Conservation (phyloP, 2,113 vertebrate species). For the Sinosuthora webbiana region DNA sequence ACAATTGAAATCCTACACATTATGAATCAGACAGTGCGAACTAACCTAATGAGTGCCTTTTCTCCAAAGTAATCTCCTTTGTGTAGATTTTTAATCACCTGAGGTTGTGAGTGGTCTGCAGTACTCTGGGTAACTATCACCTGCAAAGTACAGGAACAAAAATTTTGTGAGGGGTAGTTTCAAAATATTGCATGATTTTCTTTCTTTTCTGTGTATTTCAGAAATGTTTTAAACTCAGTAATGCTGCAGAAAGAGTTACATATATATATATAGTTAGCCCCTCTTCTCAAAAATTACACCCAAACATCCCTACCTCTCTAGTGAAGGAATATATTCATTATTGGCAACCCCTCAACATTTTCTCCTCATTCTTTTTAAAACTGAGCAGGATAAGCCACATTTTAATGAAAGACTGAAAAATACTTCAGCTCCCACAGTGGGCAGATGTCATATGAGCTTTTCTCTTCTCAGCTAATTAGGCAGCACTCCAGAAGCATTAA, state of each 20-base stretch:
- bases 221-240: not conserved
- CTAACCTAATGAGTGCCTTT: conserved; percentile 91
- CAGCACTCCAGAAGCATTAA: not conserved
- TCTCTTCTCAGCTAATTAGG: not conserved
- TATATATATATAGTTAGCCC: not conserved
- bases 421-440: not conserved
- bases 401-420: not conserved
- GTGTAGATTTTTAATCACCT: conserved; percentile 88
- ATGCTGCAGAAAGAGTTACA: not conserved
- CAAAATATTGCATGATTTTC: not conserved
- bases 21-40: not conserved
- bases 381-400: not conserved
- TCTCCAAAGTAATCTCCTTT: conserved; percentile 93
- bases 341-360: not conserved
- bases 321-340: not conserved
- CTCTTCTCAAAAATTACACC: not conserved
- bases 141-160: conserved; percentile 58
- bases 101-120: conserved; percentile 80
- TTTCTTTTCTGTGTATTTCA: not conserved
- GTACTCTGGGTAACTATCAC: conserved; percentile 89
- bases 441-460: not conserved
- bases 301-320: not conserved
- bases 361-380: not conserved
- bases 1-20: not conserved
- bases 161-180: not conserved